Base-by-base conservation (phyloP, 1,140 invertebrate species). In the Oedothorax gibbosus region DNA sequence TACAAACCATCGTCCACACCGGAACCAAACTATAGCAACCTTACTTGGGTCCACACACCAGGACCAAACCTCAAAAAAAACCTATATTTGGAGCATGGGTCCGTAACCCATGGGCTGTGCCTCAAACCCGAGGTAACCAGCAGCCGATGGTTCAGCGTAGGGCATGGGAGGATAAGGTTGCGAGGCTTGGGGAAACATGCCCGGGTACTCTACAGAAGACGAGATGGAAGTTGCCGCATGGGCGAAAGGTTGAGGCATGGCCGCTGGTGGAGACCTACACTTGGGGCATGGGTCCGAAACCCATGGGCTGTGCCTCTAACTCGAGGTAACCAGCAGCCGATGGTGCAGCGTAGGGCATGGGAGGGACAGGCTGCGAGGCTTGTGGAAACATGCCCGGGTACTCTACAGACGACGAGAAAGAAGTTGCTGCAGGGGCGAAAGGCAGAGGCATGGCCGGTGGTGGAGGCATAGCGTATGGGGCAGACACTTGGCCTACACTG, bases 251-350 rank as follows among this genome's bases (percentile, higher is more conserved):
- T 35, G 35, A n/a, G 75, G 21, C 49, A 49, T 35, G 15, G 5
- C 35, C n/a, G 79, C 68, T n/a, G 78, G 68, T 14, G 56, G 54
- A 8, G n/a, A 7, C 20, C n/a, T 20, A 85, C 64, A 10, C 71
- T 65, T 7, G 35, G 35, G 35, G 35, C 35, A 35, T 35, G 35
- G 35, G 35, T 35, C 35, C 79, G 53, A 53, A 64, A 54, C n/a
- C 69, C 56, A 82, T 82, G 21, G 79, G 79, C 15, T 82, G 79
- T 4, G 79, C 56, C 12, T 82, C 79, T n/a, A 56, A 82, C n/a
- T 69, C 79, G 5, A 82, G 14, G 7, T 54, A 80, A 0, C 60
- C 65, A 20, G 78, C 78, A n/a, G 78, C 53, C 10, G 78, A 66
- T 15, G 78, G 50, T 3, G 66, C 20, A 15, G 20, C 21, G 9